phyloP scores from a whole-genome alignment of 2,113 vertebrate species.

The Cisticola juncidis region DNA sequence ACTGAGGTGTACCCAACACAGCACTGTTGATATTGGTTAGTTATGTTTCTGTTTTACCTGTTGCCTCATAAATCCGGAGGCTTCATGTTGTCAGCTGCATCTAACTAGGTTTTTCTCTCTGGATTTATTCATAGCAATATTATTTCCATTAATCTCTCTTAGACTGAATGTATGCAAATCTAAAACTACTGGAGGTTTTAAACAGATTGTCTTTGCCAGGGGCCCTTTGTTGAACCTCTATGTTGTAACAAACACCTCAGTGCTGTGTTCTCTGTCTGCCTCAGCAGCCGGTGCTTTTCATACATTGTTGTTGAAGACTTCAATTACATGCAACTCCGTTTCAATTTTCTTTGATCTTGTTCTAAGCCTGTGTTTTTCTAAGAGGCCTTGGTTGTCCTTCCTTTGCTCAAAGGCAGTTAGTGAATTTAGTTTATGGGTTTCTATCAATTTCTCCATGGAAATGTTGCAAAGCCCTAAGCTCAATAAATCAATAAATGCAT shows the following conservation, averaged over 20 bases:
- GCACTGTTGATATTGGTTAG: constrained; percentile 55
- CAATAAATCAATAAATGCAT: background rate
- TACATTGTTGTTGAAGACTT: background rate
- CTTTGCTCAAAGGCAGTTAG: background rate
- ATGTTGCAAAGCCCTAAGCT: background rate
- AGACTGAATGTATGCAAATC: background rate
- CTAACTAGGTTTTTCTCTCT: background rate
- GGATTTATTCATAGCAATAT: background rate
- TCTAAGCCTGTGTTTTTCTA: background rate
- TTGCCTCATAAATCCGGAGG: background rate
- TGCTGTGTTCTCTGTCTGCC: background rate
- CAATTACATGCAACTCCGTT: background rate
- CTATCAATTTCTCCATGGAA: background rate
- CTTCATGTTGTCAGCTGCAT: background rate
- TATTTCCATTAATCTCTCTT: background rate
- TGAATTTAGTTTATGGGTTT: background rate
- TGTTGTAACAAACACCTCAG: background rate
- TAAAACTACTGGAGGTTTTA: background rate
- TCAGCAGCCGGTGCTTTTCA: background rate
- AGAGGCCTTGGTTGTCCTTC: background rate
- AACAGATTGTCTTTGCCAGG: background rate
- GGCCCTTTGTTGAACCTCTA: background rate
- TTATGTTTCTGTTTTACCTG: background rate
- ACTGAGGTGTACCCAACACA: constrained; percentile 38
- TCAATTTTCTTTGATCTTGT: background rate